Conservation (phyloP, 35 echinoderm and acorn worm species). For the Antedon bifida region DNA sequence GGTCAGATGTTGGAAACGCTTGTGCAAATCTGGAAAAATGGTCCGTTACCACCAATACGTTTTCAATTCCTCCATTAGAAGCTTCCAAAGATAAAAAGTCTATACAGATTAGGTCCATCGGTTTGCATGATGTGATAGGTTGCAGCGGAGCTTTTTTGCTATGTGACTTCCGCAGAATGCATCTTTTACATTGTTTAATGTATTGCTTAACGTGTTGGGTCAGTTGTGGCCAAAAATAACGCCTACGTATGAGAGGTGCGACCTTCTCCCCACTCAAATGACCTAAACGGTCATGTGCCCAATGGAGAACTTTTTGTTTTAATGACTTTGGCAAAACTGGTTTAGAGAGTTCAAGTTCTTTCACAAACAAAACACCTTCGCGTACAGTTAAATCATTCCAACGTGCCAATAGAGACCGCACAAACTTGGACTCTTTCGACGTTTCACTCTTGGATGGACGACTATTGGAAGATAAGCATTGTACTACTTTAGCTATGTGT, state of each 20-base stretch:
- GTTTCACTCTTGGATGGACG: not conserved
- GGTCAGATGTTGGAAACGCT: not conserved
- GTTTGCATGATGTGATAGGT: not conserved
- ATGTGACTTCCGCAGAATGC: not conserved
- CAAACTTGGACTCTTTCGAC: not conserved
- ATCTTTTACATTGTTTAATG: not conserved
- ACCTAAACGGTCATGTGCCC: not conserved
- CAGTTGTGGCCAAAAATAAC: not conserved
- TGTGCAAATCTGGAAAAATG: not conserved
- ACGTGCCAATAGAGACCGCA: not conserved
- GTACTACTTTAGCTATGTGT: not conserved
- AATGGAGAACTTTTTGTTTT: not conserved
- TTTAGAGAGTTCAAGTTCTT: not conserved
- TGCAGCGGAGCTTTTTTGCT: not conserved
- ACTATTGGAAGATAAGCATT: not conserved
- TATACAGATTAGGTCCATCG: not conserved
- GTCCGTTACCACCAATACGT: not conserved
- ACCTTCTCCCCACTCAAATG: not conserved
- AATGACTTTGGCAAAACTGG: not conserved
- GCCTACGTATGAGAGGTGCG: not conserved
- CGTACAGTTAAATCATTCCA: not conserved
- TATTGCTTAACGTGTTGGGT: not conserved
- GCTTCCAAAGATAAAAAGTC: not conserved
- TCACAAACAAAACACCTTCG: not conserved
- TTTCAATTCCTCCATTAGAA: not conserved